A percentile compares a stretch with the other conserved stretches of the same genome.
phyloP scores from a whole-genome alignment of 1,140 invertebrate genomes.

The Pteromalus puparum region DNA sequence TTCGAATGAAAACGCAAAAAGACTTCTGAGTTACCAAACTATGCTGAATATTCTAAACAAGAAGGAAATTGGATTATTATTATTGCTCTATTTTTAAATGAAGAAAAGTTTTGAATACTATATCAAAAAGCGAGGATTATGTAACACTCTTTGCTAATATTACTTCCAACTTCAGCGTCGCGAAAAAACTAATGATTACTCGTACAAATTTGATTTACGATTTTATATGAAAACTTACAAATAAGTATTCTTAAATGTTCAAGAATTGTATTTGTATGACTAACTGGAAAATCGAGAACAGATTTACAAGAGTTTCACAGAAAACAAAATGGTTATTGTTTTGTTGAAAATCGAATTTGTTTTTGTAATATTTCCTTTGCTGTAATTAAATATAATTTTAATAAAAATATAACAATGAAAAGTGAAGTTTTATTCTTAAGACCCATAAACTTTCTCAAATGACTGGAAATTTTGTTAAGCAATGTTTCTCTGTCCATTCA shows the following conservation, averaged over 20 bases:
- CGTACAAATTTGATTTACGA: conserved; percentile 36
- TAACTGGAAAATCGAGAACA: not conserved
- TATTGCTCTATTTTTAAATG: not conserved
- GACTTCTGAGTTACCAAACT: not conserved
- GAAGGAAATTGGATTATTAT: not conserved
- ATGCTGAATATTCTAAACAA: not conserved
- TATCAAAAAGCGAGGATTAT: not conserved
- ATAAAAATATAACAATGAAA: conserved; percentile 42
- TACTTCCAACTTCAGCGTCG: not conserved
- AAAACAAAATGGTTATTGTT: not conserved
- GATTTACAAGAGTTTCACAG: not conserved
- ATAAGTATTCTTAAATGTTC: not conserved
- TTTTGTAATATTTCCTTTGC: conserved; percentile 39
- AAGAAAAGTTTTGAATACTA: not conserved
- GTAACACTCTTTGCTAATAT: not conserved
- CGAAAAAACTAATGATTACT: not conserved
- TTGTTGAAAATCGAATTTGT: not conserved
- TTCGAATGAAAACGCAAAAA: not conserved
- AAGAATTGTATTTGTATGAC: not conserved
- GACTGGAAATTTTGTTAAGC: no score
- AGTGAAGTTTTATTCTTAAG: not conserved
- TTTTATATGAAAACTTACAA: conserved; percentile 35
- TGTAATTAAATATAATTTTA: conserved; percentile 43
- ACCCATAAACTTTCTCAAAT: not conserved
- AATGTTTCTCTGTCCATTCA: no score